phyloP scores from a whole-genome alignment of 1,140 invertebrate species.

The Micrasema minimum region DNA sequence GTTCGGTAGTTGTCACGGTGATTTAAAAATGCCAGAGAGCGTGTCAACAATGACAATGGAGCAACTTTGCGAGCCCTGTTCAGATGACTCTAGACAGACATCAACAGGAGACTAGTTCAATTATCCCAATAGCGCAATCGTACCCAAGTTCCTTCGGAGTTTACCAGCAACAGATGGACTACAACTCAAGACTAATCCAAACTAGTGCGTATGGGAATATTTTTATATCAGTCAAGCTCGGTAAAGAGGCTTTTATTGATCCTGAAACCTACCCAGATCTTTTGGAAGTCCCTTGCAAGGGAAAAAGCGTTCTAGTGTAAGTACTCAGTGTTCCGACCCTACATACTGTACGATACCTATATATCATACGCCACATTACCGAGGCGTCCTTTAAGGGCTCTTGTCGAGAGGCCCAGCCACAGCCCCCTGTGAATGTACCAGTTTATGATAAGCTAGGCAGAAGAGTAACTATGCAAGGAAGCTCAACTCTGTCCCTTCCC shows the following conservation, averaged over 20 bases:
- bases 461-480: conserved; percentile 85
- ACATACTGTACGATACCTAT: conserved; percentile 53
- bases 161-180: conserved; percentile 60
- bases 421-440: conserved; percentile 55
- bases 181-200: conserved; percentile 51
- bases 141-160: conserved; percentile 49
- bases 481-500: conserved; percentile 82
- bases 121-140: conserved; percentile 51
- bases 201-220: conserved; percentile 72
- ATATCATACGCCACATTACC: conserved; percentile 73
- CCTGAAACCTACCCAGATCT: conserved; percentile 80
- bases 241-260: conserved; percentile 71
- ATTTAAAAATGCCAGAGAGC: conserved; percentile 60
- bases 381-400: conserved; percentile 63
- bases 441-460: conserved; percentile 91
- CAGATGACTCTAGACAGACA: conserved; percentile 84
- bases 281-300: conserved; percentile 75
- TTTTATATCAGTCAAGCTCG: conserved; percentile 79
- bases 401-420: conserved; percentile 60
- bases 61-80: conserved; percentile 68
- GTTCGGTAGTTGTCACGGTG: conserved; percentile 69
- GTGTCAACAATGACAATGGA: conserved; percentile 59
- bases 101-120: conserved; percentile 61
- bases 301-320: conserved; percentile 57
- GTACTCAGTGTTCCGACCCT: conserved; percentile 53